Conservation (phyloP, 2,113 vertebrate genomes). For the Aegithalos caudatus region DNA sequence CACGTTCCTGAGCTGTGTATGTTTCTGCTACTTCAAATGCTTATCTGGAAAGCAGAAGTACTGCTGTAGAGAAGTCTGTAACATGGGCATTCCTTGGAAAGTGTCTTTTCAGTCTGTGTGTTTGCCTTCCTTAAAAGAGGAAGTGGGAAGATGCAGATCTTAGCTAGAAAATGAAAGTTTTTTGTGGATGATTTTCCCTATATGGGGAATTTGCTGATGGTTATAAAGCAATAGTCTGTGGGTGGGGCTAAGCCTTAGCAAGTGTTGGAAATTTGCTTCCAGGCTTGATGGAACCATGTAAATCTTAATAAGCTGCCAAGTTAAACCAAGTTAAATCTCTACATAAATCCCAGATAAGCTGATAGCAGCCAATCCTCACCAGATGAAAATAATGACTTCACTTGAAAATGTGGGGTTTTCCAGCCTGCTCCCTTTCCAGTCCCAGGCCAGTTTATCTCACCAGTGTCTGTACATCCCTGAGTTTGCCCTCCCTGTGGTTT, state of each 20-base stretch:
- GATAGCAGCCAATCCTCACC: neutral
- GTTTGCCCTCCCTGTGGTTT: neutral
- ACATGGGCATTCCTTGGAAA: neutral
- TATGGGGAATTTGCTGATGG: neutral
- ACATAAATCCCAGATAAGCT: neutral
- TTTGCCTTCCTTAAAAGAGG: neutral
- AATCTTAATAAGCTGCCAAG: conserved; percentile 38
- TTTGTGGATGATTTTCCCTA: neutral
- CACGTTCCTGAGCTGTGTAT: neutral
- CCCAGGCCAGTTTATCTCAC: neutral
- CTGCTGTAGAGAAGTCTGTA: neutral
- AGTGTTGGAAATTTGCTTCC: conserved; percentile 21
- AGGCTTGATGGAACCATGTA: neutral
- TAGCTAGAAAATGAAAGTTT: neutral
- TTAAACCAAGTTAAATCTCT: conserved; percentile 33
- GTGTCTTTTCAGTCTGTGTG: neutral
- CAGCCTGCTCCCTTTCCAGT: neutral
- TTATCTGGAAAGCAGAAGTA: conserved; percentile 16
- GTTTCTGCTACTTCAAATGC: neutral
- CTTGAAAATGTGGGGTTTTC: neutral
- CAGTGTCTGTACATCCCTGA: fast-evolving
- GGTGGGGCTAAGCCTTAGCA: neutral
- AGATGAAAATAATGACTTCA: neutral
- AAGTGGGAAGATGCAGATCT: neutral
- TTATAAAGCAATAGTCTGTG: neutral